A percentile compares a stretch with the other conserved stretches of the same genome.
These are phyloP conservation scores for Porphyrio hochstetteri DNA, from an alignment of 2,113 vertebrate genomes.

Conservation along the genomic window DNA sequence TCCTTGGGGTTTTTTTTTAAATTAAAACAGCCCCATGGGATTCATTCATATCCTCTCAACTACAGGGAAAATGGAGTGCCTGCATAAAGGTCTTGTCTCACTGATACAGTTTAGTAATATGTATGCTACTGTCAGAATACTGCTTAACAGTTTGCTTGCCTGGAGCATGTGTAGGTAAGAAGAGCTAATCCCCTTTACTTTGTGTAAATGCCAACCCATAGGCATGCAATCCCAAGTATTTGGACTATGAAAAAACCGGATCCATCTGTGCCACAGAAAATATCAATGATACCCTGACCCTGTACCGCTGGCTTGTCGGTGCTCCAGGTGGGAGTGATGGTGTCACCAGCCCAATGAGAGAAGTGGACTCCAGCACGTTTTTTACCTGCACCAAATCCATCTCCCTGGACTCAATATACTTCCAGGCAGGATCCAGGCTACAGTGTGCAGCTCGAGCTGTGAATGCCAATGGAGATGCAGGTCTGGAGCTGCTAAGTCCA, in stretches of 20 bases:
- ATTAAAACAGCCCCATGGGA: background rate
- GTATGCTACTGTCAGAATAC: background rate
- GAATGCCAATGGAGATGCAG: conserved; percentile 78
- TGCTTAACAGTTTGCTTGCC: background rate
- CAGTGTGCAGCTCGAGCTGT: conserved; percentile 82
- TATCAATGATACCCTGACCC: conserved; percentile 84
- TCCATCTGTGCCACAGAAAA: conserved; percentile 82
- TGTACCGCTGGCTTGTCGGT: conserved; percentile 83
- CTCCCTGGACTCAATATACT: conserved; percentile 84
- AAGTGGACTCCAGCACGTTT: conserved; percentile 84
- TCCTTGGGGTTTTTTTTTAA: background rate
- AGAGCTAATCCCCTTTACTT: background rate
- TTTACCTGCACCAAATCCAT: conserved; percentile 86
- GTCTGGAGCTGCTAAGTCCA: conserved; percentile 82
- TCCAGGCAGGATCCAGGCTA: conserved; percentile 83
- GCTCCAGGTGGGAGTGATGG: conserved; percentile 80
- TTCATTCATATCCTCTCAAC: background rate
- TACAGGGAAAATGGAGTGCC: background rate
- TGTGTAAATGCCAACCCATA: conserved; percentile 18
- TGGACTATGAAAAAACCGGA: conserved; percentile 84
- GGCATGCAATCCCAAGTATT: conserved; percentile 86
- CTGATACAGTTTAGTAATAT: background rate
- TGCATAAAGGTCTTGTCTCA: background rate
- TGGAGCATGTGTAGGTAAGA: background rate
- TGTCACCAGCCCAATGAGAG: conserved; percentile 84